Base-by-base conservation (phyloP, 2,113 vertebrate genomes). In the Chaetorhynchus papuensis region DNA sequence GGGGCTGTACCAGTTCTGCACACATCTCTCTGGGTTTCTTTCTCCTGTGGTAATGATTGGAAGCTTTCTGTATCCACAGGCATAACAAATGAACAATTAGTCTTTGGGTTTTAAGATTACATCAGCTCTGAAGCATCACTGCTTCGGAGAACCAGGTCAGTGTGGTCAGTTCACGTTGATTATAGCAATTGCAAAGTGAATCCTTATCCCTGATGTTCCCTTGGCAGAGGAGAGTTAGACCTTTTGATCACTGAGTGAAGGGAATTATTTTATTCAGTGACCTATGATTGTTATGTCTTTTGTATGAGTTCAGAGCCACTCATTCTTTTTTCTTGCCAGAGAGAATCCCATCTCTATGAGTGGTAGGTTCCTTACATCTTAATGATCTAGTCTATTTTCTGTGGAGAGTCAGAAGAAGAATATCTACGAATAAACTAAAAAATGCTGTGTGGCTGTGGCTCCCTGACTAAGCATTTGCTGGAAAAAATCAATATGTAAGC, bases 71-170 rank as follows among this genome's bases (percentile, higher is more conserved):
- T 78, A 75, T 77, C 76, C 76, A 75, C 56, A 74, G 71, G 68
- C 85, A 74, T 66, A 86, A 86, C 39, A 88, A 90, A 88, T 63
- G 65, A 90, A 87, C 75, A 95, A 90, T 47, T 88, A 83, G 52
- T 33, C 39, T 77, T 88, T 60, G 71, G 41, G 49, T 93, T 88
- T 82, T 63, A 53, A 84, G 54, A 89, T 91, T 65, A 68, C 78
- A 72, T 94, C 68, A 92, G 42, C 71, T 95, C 84, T 44, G 63
- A 95, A 88, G 11, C 42, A 49, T 63, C 18, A 47, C 66, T 87
- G 66, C 63, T 89, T 83, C 0, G 0, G 70, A 89, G 82, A 95
- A 87, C 45, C 57, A 28, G 52, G 72, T 83, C 50, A 47, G 26
- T 54, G 53, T 52, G 33, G 84, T 61, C 6, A 11, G 70, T 86